phyloP scores from a whole-genome alignment of 2,888 invertebrate genomes.

The Isoperla grammatica region DNA sequence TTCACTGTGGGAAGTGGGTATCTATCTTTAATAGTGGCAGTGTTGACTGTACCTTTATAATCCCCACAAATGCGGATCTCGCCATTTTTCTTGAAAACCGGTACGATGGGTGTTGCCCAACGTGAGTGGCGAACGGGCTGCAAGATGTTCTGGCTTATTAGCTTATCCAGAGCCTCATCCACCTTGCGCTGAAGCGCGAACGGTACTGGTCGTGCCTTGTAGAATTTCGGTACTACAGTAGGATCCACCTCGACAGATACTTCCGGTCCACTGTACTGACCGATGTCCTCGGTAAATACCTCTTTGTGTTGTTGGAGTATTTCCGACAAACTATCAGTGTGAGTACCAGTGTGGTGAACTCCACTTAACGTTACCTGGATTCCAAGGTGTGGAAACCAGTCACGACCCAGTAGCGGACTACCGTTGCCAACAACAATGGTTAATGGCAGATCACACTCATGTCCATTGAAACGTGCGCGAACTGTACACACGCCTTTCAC shows the following conservation, averaged over 20 bases:
- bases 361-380: not conserved
- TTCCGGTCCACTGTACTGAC: not conserved
- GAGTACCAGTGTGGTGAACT: not conserved
- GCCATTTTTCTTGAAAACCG: not conserved
- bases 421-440: not conserved
- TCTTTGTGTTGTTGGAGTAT: not conserved
- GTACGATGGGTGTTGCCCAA: not conserved
- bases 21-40: too few species aligned
- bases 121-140: constrained; percentile 29
- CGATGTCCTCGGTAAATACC: not conserved
- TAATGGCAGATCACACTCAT: not conserved
- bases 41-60: constrained; percentile 13
- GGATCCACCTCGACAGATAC: not conserved
- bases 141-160: constrained; percentile 32
- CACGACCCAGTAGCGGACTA: not conserved
- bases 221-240: not conserved
- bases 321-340: constrained; percentile 18
- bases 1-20: too few species aligned
- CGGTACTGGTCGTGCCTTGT: constrained; percentile 27
- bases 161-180: constrained; percentile 30
- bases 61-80: constrained; percentile 5
- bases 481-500: too few species aligned
- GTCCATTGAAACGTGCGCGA: too few species aligned
- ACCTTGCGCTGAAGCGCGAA: constrained; percentile 27
- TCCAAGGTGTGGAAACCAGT: not conserved